Evolutionary conservation across 2,888 invertebrate species (phyloP).

Genomic region (Miltochrista miniata): DNA sequence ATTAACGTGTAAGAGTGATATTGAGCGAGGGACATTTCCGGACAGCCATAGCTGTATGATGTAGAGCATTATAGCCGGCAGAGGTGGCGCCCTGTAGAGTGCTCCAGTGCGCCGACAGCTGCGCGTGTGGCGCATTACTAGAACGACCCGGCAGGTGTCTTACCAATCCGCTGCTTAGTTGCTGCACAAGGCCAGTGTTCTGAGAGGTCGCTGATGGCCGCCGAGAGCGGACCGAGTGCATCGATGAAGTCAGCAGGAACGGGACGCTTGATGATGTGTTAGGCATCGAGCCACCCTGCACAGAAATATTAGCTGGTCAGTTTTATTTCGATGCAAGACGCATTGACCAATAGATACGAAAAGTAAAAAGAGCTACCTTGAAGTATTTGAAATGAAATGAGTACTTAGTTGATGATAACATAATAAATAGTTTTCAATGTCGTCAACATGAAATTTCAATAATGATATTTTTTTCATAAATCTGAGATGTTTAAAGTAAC

Average conservation of each 20-base stretch:
- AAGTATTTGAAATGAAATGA: not conserved
- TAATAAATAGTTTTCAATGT: no score
- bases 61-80: constrained; percentile 80
- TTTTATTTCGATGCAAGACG: constrained; percentile 3
- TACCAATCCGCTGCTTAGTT: constrained; percentile 97
- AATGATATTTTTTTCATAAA: no score
- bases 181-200: constrained; percentile 91
- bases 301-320: constrained; percentile 27
- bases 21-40: constrained; percentile 91
- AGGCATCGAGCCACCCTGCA: constrained; percentile 94
- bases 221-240: constrained; percentile 87
- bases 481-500: no score
- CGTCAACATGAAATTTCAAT: not conserved
- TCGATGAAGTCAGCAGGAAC: constrained; percentile 88
- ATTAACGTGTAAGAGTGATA: constrained; percentile 86
- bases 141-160: constrained; percentile 89
- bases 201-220: constrained; percentile 88
- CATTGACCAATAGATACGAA: not conserved
- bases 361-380: not conserved
- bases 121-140: constrained; percentile 79
- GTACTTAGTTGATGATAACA: no score
- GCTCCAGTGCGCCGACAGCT: constrained; percentile 73
- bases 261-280: constrained; percentile 95
- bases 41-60: constrained; percentile 84
- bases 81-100: constrained; percentile 77